These are phyloP conservation scores for Drosophila hydei DNA, from an alignment of 1,140 invertebrate genomes.

Conservation along the genomic window DNA sequence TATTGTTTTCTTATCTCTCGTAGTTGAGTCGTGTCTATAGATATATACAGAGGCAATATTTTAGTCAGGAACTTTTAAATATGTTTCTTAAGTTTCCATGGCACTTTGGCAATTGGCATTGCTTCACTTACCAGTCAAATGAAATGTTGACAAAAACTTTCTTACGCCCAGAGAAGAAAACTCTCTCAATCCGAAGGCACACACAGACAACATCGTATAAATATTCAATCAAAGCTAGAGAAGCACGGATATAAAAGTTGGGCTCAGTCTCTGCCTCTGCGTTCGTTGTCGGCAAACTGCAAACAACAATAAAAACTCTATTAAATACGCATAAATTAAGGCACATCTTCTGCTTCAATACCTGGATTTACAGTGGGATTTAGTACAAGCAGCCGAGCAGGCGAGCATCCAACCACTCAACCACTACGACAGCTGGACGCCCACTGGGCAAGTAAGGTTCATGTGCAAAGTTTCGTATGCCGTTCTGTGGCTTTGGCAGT, in stretches of 20 bases:
- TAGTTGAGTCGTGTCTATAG: too few relatives aligned
- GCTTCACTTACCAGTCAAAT: not conserved
- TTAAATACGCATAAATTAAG: constrained; percentile 82
- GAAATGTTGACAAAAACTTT: constrained; percentile 8
- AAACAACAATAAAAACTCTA: constrained; percentile 81
- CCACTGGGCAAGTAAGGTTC: constrained; percentile 42
- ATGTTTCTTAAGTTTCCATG: not conserved
- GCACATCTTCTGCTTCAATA: constrained; percentile 21
- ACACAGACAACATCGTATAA: constrained; percentile 44
- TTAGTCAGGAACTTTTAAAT: not conserved
- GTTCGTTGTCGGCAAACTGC: constrained; percentile 54
- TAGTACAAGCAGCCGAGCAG: constrained; percentile 39
- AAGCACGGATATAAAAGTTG: constrained; percentile 57
- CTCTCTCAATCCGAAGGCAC: not conserved
- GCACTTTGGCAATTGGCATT: not conserved
- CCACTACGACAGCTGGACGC: constrained; percentile 9
- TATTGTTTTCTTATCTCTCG: too few relatives aligned
- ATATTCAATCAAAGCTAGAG: constrained; percentile 72
- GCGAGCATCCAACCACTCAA: constrained; percentile 4
- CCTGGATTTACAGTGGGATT: constrained; percentile 67
- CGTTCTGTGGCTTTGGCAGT: constrained; percentile 50
- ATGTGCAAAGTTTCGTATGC: constrained; percentile 77
- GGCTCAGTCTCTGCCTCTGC: constrained; percentile 20
- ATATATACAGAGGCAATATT: too few relatives aligned
- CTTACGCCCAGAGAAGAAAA: not conserved